These are phyloP conservation scores for Camponotus floridanus DNA, from an alignment of 1,140 invertebrate species.

Conservation along the genomic window DNA sequence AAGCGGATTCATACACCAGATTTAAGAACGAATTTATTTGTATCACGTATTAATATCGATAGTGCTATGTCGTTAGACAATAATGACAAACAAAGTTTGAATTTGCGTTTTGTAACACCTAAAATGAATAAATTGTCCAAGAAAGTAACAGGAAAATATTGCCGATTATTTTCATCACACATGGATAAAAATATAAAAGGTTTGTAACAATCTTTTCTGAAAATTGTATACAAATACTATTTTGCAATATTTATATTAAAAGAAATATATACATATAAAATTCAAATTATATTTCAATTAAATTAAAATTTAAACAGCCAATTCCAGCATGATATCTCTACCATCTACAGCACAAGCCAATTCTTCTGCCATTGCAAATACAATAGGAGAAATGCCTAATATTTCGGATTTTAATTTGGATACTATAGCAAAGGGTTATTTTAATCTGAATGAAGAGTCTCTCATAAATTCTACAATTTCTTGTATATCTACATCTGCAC, in stretches of 20 bases:
- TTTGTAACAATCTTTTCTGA: constrained; percentile 27
- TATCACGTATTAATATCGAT: constrained; percentile 79
- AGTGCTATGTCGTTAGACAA: constrained; percentile 65
- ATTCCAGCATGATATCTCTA: constrained; percentile 69
- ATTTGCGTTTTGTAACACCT: constrained; percentile 31
- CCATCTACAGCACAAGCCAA: constrained; percentile 64
- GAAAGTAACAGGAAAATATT: constrained; percentile 75
- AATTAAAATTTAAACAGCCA: constrained; percentile 61
- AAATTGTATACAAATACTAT: not conserved
- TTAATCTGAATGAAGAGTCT: constrained; percentile 45
- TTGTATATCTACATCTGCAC: constrained; percentile 4
- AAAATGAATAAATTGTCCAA: constrained; percentile 46
- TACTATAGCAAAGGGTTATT: constrained; percentile 49
- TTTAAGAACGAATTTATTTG: constrained; percentile 67
- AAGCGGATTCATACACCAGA: constrained; percentile 41
- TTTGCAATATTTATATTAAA: not conserved
- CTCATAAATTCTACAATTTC: not conserved
- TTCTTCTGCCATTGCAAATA: constrained; percentile 68
- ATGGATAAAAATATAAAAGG: constrained; percentile 63
- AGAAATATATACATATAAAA: not conserved
- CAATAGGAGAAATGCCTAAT: constrained; percentile 53
- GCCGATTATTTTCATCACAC: constrained; percentile 72
- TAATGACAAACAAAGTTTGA: constrained; percentile 57
- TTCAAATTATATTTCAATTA: constrained; percentile 7
- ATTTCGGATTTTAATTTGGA: constrained; percentile 62